Percentiles rank a stretch among this genome's conserved stretches.
Evolutionary conservation across 2,888 invertebrate genomes (phyloP).

Genomic region (Beris chalybata): DNA sequence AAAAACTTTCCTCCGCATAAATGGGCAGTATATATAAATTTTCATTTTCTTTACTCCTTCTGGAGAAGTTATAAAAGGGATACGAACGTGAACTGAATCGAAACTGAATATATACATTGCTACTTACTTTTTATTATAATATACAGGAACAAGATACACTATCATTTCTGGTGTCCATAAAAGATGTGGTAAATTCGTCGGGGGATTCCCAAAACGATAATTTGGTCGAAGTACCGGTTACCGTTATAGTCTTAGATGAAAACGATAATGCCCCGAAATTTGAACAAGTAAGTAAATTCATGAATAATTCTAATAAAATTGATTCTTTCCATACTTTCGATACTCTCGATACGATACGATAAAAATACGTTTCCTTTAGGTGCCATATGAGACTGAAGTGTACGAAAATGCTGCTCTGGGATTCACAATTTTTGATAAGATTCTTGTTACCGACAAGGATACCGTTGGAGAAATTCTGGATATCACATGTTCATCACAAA

Average conservation of each 20-base stretch:
- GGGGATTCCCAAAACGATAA: conserved; percentile 67
- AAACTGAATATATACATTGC: conserved; percentile 18
- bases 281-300: conserved; percentile 62
- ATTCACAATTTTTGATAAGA: conserved; percentile 70
- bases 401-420: conserved; percentile 75
- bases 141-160: conserved; percentile 76
- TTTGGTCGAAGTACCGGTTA: conserved; percentile 73
- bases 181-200: conserved; percentile 68
- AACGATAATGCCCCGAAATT: conserved; percentile 86
- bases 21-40: not conserved
- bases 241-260: conserved; percentile 82
- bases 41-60: conserved; percentile 16
- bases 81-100: conserved; percentile 24
- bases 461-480: conserved; percentile 79
- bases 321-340: conserved; percentile 12
- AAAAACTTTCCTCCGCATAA: no score
- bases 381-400: conserved; percentile 78
- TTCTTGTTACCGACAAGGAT: conserved; percentile 78
- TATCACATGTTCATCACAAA: conserved; percentile 64
- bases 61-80: not conserved
- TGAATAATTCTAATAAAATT: conserved; percentile 27
- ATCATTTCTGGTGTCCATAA: conserved; percentile 77
- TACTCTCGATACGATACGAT: conserved; percentile 8
- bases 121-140: conserved; percentile 9
- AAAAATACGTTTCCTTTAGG: conserved; percentile 57